These are phyloP conservation scores for Pseudorhiza aurosa DNA, from an alignment of 30 jellyfish, hydroid and myxozoan genomes.

Conservation along the genomic window DNA sequence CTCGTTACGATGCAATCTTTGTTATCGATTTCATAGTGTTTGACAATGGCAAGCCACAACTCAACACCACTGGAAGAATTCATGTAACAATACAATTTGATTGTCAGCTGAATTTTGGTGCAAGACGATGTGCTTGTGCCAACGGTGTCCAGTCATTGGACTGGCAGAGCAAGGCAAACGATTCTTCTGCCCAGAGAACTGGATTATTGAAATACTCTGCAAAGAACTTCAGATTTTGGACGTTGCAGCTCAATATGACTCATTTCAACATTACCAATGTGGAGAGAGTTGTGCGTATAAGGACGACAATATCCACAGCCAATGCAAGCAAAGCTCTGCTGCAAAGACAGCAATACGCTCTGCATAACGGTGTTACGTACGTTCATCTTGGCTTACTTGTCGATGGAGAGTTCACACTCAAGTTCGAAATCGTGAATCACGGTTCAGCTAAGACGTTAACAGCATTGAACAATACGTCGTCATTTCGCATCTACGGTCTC, in stretches of 20 bases:
- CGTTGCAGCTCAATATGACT: not conserved
- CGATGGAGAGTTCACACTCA: not conserved
- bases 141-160: not conserved
- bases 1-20: not conserved
- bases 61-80: slow-evolving; percentile 28
- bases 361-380: not conserved
- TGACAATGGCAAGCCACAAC: slow-evolving; percentile 20
- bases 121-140: not conserved
- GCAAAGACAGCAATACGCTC: not conserved
- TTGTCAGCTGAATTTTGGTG: too few relatives aligned
- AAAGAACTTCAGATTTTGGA: not conserved
- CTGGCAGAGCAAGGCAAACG: not conserved
- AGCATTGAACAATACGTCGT: not conserved
- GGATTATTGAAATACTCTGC: not conserved
- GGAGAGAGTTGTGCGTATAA: not conserved
- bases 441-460: not conserved
- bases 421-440: not conserved
- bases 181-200: not conserved
- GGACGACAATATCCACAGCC: not conserved
- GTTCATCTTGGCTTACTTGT: not conserved
- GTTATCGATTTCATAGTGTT: slow-evolving; percentile 18
- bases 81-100: not conserved
- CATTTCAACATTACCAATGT: not conserved
- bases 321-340: not conserved
- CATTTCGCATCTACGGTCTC: not conserved